Percentiles rank a stretch among this genome's conserved stretches.
These are phyloP conservation scores for Laterallus jamaicensis DNA, from an alignment of 2,113 vertebrate species.

Conservation along the genomic window DNA sequence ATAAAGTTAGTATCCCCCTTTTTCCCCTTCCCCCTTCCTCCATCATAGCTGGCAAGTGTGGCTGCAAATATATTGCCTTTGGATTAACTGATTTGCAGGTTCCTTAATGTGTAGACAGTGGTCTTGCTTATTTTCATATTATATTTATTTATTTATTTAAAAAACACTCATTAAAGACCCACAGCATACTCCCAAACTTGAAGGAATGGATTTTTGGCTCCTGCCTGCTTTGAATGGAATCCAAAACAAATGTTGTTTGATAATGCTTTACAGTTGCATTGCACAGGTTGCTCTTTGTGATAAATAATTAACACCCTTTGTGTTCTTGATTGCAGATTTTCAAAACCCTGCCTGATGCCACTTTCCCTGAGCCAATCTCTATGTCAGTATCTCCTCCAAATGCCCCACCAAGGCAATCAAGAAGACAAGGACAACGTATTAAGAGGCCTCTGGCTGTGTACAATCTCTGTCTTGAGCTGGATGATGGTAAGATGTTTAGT, in stretches of 20 bases:
- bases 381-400: slow-evolving; percentile 76
- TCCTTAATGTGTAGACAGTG: slow-evolving; percentile 29
- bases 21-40: not conserved
- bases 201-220: slow-evolving; percentile 66
- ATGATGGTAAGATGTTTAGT: slow-evolving; percentile 84
- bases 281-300: slow-evolving; percentile 46
- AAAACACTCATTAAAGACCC: slow-evolving; percentile 39
- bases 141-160: slow-evolving; percentile 40
- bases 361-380: slow-evolving; percentile 73
- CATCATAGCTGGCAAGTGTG: not conserved
- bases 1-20: not conserved
- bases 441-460: slow-evolving; percentile 94
- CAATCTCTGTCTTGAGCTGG: slow-evolving; percentile 90
- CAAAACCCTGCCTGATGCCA: slow-evolving; percentile 84
- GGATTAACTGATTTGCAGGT: slow-evolving; percentile 36
- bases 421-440: slow-evolving; percentile 84
- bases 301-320: slow-evolving; percentile 69
- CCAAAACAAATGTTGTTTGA: slow-evolving; percentile 65
- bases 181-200: slow-evolving; percentile 1
- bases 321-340: slow-evolving; percentile 91
- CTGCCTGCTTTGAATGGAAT: slow-evolving; percentile 44
- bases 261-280: slow-evolving; percentile 56
- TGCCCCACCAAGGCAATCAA: slow-evolving; percentile 90
- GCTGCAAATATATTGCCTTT: slow-evolving; percentile 18
- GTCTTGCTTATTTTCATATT: slow-evolving; percentile 44